Percentiles rank a stretch among this genome's conserved stretches.
Conservation (phyloP, 2,888 invertebrate genomes). For the Ochropleura leucogaster region DNA sequence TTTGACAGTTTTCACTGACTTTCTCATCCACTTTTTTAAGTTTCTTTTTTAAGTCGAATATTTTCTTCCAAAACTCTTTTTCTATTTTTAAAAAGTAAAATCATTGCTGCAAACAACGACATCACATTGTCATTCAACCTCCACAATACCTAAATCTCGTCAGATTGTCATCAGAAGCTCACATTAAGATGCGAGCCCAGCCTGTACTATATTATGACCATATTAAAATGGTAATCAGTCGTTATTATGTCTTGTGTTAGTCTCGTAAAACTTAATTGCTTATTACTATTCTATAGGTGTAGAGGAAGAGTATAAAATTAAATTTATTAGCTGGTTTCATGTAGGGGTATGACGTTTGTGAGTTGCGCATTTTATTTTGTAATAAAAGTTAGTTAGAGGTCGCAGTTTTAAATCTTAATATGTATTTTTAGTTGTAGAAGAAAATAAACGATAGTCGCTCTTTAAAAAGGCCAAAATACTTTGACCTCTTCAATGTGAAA, state of each 20-base stretch:
- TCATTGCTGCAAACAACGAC: not conserved
- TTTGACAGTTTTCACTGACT: too few species aligned
- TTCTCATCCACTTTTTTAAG: too few species aligned
- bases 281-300: constrained; percentile 66
- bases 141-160: constrained; percentile 53
- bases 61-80: too few species aligned
- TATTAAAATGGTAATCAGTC: constrained; percentile 69
- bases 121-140: constrained; percentile 43
- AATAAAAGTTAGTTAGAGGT: not conserved
- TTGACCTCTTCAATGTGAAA: not conserved
- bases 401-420: not conserved
- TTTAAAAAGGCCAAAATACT: not conserved
- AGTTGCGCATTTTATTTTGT: constrained; percentile 36
- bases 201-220: constrained; percentile 64
- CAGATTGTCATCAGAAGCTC: constrained; percentile 53
- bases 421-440: not conserved
- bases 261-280: constrained; percentile 69
- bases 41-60: too few species aligned
- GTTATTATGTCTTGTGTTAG: constrained; percentile 66
- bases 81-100: not conserved
- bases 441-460: not conserved
- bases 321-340: constrained; percentile 53
- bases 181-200: constrained; percentile 61
- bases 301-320: constrained; percentile 59
- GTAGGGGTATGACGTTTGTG: constrained; percentile 15